Base-by-base conservation (phyloP, 2,888 invertebrate genomes). In the Nomada flava region DNA sequence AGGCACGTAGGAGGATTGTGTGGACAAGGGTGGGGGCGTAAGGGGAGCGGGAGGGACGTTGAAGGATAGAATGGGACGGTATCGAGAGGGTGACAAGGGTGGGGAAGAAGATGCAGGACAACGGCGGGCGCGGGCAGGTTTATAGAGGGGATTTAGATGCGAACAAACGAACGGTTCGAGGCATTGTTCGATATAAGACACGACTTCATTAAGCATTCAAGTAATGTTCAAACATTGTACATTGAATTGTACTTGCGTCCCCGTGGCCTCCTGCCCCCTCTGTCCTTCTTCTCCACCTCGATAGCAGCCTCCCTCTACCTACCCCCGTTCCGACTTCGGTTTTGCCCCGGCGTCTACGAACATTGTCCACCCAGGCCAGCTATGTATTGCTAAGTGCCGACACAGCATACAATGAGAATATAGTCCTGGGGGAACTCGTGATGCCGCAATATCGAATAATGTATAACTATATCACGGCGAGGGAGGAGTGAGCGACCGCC, bases 181-280 rank as follows among this genome's bases (percentile, higher is more conserved):
- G 89, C 91, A 92, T 93, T 92, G 92, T 92, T 92, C 91, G 91
- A 90, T 90, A 91, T 90, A 91, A 91, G 91, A 91, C 91, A 91
- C 90, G 91, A 92, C 91, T 92, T 92, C 92, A 92, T 93, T 93
- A 92, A 90, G 91, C 91, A 92, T 93, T 92, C 92, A 89, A 92
- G 91, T 90, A 92, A 92, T 91, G 92, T 89, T 90, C 91, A 89
- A 90, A 92, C 91, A 90, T 90, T 88, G 91, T 89, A 90, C 91
- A 91, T 91, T 92, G 90, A 91, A 91, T 92, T 88, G 91, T 88
- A 91, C 87, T 85, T 88, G 89, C 88, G 86, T 84, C 83, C 85
- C 80, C 84, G 71, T 70, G 83, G 85, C 79, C 75, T 50, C 73
- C 65, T 80, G 64, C 76, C 76, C 83, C 76, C 73, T 75, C 47